Evolutionary conservation across 2,888 invertebrate genomes (phyloP), one percentile per base, ranked within the genome.

Genomic region (Oscheius sp.): DNA sequence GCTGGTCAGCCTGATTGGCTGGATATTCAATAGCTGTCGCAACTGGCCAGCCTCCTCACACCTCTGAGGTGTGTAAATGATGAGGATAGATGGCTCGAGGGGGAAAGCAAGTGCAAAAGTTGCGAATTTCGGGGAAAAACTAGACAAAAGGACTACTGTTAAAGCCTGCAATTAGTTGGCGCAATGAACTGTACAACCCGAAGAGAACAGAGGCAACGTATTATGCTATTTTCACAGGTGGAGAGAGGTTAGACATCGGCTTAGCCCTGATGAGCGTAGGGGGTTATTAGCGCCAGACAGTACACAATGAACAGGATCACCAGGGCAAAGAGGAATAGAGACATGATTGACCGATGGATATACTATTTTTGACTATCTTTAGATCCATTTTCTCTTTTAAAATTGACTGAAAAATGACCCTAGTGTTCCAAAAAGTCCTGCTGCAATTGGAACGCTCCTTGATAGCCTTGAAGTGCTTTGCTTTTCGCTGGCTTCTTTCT

Each of bases 21-120:
- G 27, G 65, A 65, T 65, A 65, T 65, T 65, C 52, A 42, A 65
- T 65, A 48, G 25, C 63, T 45, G 27, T 34, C 39, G 52, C 65
- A 50, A 52, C 65, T 65, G 50, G n/a, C n/a, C n/a, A n/a, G n/a
- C n/a, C 52, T 65, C 33, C 52, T 65, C 48, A 31, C 42, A 65
- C 33, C 50, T n/a, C n/a, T n/a, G n/a, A 48, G 52, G 50, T 48
- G 65, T 65, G 65, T 65, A 65, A 65, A 65, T 65, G 65, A 65
- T 65, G 65, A 33, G 23, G 65, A 65, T 65, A 17, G 65, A 65
- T 65, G 52, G 65, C 48, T n/a, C 29, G n/a, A n/a, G n/a, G n/a
- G n/a, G n/a, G 45, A 48, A 20, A 25, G 39, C 34, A 8, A 37
- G 37, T 37, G 8, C 37, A 37, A 37, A 10, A 8, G 15, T 37